phyloP scores from a whole-genome alignment of 2,888 invertebrate genomes.

The Boloria euphrosyne region DNA sequence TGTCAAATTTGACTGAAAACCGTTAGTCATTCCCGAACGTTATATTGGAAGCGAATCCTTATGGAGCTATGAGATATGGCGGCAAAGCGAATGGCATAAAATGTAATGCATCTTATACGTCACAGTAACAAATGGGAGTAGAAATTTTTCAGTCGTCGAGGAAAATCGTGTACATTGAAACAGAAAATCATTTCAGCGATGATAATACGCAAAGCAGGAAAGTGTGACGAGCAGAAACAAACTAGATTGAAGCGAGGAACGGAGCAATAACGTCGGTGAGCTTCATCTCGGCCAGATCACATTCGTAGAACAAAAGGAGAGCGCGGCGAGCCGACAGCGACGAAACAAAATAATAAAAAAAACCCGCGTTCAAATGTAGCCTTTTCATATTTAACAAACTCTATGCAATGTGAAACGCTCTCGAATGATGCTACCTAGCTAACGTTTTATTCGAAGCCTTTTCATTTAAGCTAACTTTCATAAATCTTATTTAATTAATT shows the following conservation, averaged over 20 bases:
- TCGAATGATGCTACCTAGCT: slow-evolving; percentile 48
- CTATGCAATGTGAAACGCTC: slow-evolving; percentile 56
- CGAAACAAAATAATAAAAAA: slow-evolving; percentile 61
- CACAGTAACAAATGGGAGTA: slow-evolving; percentile 61
- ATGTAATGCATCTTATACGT: slow-evolving; percentile 64
- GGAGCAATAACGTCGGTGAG: slow-evolving; percentile 70
- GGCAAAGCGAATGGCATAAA: slow-evolving; percentile 60
- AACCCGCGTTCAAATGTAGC: slow-evolving; percentile 70
- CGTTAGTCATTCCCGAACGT: slow-evolving; percentile 61
- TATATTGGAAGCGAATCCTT: slow-evolving; percentile 65
- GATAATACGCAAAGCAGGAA: slow-evolving; percentile 60
- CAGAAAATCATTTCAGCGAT: slow-evolving; percentile 61
- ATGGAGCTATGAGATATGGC: slow-evolving; percentile 62
- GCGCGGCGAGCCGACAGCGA: slow-evolving; percentile 62
- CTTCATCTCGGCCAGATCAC: slow-evolving; percentile 78
- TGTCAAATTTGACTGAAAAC: slow-evolving; percentile 47
- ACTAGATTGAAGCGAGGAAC: slow-evolving; percentile 68
- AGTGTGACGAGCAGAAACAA: slow-evolving; percentile 66
- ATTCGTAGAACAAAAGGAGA: slow-evolving; percentile 76
- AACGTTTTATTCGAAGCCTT: slow-evolving; percentile 24
- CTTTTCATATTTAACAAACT: slow-evolving; percentile 74
- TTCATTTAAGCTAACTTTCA: slow-evolving; percentile 22
- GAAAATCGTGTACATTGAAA: slow-evolving; percentile 48
- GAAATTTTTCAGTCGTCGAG: slow-evolving; percentile 52
- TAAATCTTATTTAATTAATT: slow-evolving; percentile 27